These are phyloP conservation scores for Leuctra nigra DNA, from an alignment of 2,888 invertebrate species.

Conservation along the genomic window DNA sequence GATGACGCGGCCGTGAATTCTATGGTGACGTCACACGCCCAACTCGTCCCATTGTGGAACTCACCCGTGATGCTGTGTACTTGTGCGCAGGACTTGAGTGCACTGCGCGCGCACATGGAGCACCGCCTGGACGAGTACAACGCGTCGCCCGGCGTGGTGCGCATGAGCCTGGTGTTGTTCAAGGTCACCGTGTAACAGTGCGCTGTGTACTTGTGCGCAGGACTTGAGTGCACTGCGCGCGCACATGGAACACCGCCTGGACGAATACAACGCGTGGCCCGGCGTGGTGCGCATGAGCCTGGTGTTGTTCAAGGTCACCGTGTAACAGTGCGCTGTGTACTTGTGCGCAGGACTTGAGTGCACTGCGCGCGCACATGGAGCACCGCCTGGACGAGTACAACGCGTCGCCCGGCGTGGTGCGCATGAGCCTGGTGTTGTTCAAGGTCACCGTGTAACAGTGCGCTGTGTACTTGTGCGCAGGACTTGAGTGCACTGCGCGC, in stretches of 20 bases:
- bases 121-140: slow-evolving; percentile 72
- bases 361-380: slow-evolving; percentile 49
- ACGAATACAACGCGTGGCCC: slow-evolving; percentile 72
- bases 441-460: too few species aligned
- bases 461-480: too few species aligned
- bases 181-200: too few species aligned
- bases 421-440: slow-evolving; percentile 78
- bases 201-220: too few species aligned
- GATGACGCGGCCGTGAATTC: too few species aligned
- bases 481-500: slow-evolving; percentile 52
- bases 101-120: slow-evolving; percentile 49
- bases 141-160: slow-evolving; percentile 65
- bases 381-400: slow-evolving; percentile 72
- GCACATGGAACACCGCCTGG: slow-evolving; percentile 53
- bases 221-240: slow-evolving; percentile 52
- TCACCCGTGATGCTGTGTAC: too few species aligned
- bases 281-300: slow-evolving; percentile 74
- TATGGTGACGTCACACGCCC: too few species aligned
- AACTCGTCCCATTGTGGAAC: too few species aligned
- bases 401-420: slow-evolving; percentile 65
- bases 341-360: slow-evolving; percentile 52
- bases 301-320: slow-evolving; percentile 77
- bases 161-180: slow-evolving; percentile 78
- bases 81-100: slow-evolving; percentile 52
- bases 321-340: too few species aligned